Evolutionary conservation across 2,797 vertebrate species (phyloP).

Genomic region (Acridotheres tristis): DNA sequence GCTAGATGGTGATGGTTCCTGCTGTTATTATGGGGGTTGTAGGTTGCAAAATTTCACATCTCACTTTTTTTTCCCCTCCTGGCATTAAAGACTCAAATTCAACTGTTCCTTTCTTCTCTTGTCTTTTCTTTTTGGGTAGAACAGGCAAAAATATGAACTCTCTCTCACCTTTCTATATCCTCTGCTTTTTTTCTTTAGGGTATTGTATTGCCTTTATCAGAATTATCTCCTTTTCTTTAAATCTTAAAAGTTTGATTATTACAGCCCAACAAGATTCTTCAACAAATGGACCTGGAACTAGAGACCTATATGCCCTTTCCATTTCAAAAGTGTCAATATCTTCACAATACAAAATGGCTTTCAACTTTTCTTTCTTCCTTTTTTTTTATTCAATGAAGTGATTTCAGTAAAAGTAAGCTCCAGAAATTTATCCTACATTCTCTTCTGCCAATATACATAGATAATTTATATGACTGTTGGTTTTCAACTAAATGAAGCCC

Average conservation of each 20-base stretch:
- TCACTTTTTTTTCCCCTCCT: neutral
- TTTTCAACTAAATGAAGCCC: neutral
- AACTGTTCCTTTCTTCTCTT: constrained; percentile 50
- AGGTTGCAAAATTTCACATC: constrained; percentile 35
- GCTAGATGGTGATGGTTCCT: neutral
- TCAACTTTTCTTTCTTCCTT: constrained; percentile 50
- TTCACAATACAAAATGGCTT: constrained; percentile 52
- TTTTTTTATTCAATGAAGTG: neutral
- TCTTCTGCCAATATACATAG: constrained; percentile 3
- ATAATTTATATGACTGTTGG: neutral
- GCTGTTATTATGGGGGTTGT: constrained; percentile 31
- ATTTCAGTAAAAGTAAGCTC: constrained; percentile 14
- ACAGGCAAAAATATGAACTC: constrained; percentile 46
- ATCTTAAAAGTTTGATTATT: constrained; percentile 65
- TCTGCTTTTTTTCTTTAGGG: constrained; percentile 44
- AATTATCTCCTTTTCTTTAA: constrained; percentile 57
- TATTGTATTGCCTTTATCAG: constrained; percentile 57
- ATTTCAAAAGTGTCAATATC: constrained; percentile 60
- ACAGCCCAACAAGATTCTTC: constrained; percentile 51
- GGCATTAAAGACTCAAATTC: constrained; percentile 57
- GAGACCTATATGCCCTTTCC: constrained; percentile 38
- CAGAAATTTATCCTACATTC: neutral
- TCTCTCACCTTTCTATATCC: constrained; percentile 57
- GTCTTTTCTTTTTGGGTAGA: constrained; percentile 47
- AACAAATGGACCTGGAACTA: constrained; percentile 19